Conservation (phyloP, 37 sponge, comb jelly and placozoan genomes). For the Haliclona indistincta region DNA sequence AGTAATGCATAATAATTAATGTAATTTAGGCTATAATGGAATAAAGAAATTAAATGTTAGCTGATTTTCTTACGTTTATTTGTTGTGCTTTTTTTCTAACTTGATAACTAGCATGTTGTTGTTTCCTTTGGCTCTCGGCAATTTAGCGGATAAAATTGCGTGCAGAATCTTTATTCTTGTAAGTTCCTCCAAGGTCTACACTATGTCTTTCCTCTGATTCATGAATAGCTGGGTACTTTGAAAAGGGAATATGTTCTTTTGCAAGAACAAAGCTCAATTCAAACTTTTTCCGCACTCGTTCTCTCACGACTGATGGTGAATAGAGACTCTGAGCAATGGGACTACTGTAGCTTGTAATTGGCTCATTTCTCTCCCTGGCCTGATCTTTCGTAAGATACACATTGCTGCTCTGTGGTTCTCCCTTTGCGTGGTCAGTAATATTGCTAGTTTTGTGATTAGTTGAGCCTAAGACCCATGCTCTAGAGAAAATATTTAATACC, state of each 20-base stretch:
- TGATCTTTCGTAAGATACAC: constrained; percentile 9
- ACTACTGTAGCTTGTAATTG: constrained; percentile 9
- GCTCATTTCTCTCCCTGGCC: constrained; percentile 19
- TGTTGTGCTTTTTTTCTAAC: no score
- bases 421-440: constrained; percentile 46
- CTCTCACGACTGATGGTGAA: not conserved
- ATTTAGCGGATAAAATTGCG: constrained; percentile 14
- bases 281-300: constrained; percentile 25
- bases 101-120: no score
- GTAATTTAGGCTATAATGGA: no score
- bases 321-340: constrained; percentile 34
- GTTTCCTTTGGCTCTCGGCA: no score
- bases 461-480: constrained; percentile 51
- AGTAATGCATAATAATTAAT: no score
- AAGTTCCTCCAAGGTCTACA: constrained; percentile 42
- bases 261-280: constrained; percentile 33
- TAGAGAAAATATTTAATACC: constrained; percentile 42
- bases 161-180: constrained; percentile 40
- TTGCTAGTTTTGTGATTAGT: constrained; percentile 62
- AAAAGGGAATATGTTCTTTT: constrained; percentile 38
- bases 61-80: no score
- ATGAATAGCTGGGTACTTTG: constrained; percentile 28
- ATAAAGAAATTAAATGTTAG: no score
- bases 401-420: constrained; percentile 29
- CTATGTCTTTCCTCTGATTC: constrained; percentile 50